A percentile compares a stretch with the other conserved stretches of the same genome.
Conservation (phyloP, 2,888 invertebrate genomes). For the Lucinisca nassula region DNA sequence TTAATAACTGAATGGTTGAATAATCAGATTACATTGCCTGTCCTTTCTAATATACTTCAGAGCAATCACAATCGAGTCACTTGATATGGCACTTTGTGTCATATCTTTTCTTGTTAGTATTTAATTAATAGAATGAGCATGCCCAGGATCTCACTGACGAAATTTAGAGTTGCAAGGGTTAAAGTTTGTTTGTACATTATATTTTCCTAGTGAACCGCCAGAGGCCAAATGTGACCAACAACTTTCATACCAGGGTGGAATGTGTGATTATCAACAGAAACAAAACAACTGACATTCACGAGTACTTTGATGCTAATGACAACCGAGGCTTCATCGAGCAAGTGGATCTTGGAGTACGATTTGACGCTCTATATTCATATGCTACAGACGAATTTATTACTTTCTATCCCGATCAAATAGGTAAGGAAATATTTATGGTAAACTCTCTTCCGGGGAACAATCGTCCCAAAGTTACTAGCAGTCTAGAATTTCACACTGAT, state of each 20-base stretch:
- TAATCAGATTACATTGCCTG: too few relatives aligned
- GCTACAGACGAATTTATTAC: slow-evolving; percentile 75
- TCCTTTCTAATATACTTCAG: too few relatives aligned
- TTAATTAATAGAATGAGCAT: too few relatives aligned
- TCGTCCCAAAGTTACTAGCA: too few relatives aligned
- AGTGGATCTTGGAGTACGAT: slow-evolving; percentile 29
- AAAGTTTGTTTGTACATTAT: neutral
- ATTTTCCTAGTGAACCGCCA: slow-evolving; percentile 11
- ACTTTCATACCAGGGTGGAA: slow-evolving; percentile 74
- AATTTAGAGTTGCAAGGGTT: neutral
- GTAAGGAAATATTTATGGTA: too few relatives aligned
- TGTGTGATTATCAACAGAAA: slow-evolving; percentile 73
- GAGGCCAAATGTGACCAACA: slow-evolving; percentile 67
- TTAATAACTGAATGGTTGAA: too few relatives aligned
- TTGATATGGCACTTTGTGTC: too few relatives aligned
- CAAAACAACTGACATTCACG: slow-evolving; percentile 73
- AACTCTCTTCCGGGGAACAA: too few relatives aligned
- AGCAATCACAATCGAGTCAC: too few relatives aligned
- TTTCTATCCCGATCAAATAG: slow-evolving; percentile 31
- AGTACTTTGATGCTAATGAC: slow-evolving; percentile 72
- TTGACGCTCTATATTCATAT: slow-evolving; percentile 76
- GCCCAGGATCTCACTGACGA: neutral
- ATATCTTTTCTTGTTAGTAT: too few relatives aligned
- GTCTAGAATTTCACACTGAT: too few relatives aligned
- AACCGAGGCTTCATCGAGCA: slow-evolving; percentile 72